Base-by-base conservation (phyloP, 1,140 invertebrate genomes). In the Battus philenor region DNA sequence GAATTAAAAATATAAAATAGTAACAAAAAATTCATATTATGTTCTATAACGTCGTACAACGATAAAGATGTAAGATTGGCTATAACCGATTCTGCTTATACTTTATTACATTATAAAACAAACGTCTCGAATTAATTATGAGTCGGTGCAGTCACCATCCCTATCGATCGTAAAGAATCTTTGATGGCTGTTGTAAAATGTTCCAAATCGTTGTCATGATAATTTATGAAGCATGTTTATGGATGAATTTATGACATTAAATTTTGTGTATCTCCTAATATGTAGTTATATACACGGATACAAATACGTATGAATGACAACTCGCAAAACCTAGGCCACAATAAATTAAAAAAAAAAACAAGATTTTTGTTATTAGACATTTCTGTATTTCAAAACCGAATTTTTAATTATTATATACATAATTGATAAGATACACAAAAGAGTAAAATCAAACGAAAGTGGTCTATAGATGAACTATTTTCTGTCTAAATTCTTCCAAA, bases 211-310 rank as follows among this genome's bases (percentile, higher is more conserved):
- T 71, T 68, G 70, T 76, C 73, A 57, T 85, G 68, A 85, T 82
- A 85, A 82, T 85, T 85, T 85, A 78, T 79, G 75, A 80, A 69
- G 57, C 81, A 73, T 81, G 75, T 82, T 85, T 81, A 85, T 75
- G 75, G 72, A 69, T 51, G 58, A 59, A 71, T 82, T 83, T 80
- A 82, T 73, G 58, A 64, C 67, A 31, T 70, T 65, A 67, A 56
- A 68, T 54, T 62, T 56, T 44, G 48, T 57, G 30, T 59, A 45
- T 52, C 47, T 55, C 55, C 51, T 30, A 12, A 26, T 44, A 53
- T 44, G 26, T 41, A 29, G 26, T 17, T 29, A 27, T 15, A 9
- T 17, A 34, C 16, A 34, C n/a, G n/a, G n/a, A n/a, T n/a, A n/a
- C n/a, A n/a, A n/a, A n/a, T n/a, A n/a, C n/a, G n/a, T n/a, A n/a